Conservation (phyloP, 2,113 vertebrate species). For the Jaculus jaculus region DNA sequence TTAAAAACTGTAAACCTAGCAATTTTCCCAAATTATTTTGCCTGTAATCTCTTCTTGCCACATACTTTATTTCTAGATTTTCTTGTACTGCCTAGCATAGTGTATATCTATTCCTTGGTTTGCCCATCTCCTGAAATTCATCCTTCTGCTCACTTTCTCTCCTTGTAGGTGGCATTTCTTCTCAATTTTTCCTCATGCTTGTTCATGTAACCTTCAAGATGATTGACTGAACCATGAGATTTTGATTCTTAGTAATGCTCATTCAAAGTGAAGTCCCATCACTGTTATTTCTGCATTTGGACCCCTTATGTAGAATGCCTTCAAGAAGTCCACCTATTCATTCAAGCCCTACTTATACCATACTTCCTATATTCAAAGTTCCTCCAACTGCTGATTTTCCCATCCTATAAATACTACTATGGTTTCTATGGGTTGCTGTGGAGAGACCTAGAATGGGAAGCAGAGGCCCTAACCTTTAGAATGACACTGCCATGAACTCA, state of each 20-base stretch:
- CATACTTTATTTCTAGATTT: conserved; percentile 11
- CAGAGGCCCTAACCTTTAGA: background rate
- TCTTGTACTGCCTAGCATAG: background rate
- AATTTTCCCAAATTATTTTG: conserved; percentile 5
- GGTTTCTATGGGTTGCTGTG: background rate
- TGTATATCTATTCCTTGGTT: conserved; percentile 2
- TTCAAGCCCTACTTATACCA: background rate
- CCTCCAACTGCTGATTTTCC: background rate
- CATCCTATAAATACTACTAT: background rate
- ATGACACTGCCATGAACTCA: background rate
- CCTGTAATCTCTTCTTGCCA: background rate
- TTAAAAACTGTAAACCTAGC: background rate
- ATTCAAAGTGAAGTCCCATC: background rate
- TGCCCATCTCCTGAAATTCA: background rate
- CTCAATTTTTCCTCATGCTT: background rate
- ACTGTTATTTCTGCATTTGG: background rate
- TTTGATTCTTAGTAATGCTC: background rate
- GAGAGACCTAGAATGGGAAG: background rate
- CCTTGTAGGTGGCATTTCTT: background rate
- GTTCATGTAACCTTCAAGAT: background rate
- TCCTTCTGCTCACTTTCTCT: conserved; percentile 14
- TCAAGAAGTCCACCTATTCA: background rate
- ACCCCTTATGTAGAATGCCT: background rate
- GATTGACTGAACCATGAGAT: background rate
- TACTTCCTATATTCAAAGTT: background rate